A percentile compares a stretch with the other conserved stretches of the same genome.
These are phyloP conservation scores for Drosophila austrosaltans DNA, from an alignment of 2,888 invertebrate species.

Conservation along the genomic window DNA sequence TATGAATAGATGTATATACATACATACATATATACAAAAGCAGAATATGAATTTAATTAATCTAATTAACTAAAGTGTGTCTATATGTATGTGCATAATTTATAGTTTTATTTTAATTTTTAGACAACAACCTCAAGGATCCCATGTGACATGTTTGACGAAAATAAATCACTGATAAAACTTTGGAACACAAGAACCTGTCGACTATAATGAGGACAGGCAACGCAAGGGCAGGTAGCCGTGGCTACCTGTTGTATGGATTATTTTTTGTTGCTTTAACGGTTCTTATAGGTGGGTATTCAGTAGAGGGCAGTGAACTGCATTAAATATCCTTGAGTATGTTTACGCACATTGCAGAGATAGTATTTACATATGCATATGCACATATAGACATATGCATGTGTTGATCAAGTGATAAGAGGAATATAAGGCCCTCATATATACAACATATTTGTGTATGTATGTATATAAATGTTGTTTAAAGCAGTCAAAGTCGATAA, in stretches of 20 bases:
- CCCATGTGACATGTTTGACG: constrained; percentile 5
- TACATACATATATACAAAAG: background rate
- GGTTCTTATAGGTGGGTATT: constrained; percentile 50
- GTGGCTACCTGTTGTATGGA: constrained; percentile 37
- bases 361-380: background rate
- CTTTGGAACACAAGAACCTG: background rate
- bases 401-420: background rate
- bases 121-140: background rate
- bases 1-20: constrained; percentile 10
- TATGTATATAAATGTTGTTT: too few relatives aligned
- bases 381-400: background rate
- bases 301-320: constrained; percentile 1
- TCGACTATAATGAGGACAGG: constrained; percentile 31
- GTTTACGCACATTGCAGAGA: background rate
- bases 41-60: background rate
- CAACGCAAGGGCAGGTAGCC: constrained; percentile 15
- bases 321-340: background rate
- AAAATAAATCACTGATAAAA: background rate
- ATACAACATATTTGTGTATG: background rate
- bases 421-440: background rate
- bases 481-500: background rate
- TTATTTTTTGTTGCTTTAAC: constrained; percentile 39
- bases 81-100: too few relatives aligned
- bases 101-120: constrained; percentile 4
- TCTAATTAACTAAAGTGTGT: constrained; percentile 1